Evolutionary conservation across 2,113 vertebrate species (phyloP), one percentile per base, ranked within the genome.

Genomic region (Circaetus gallicus): DNA sequence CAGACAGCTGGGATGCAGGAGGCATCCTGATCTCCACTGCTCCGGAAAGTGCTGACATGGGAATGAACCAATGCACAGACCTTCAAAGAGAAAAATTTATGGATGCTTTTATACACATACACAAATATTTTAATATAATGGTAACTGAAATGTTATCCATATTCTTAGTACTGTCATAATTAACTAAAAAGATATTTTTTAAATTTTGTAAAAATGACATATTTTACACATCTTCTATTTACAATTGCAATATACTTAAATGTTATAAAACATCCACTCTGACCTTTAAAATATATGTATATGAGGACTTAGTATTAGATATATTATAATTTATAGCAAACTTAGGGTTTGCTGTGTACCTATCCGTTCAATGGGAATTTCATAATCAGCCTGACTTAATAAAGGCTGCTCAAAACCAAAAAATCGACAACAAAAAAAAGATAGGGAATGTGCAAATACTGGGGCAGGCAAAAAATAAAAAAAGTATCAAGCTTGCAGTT

Each of bases 161-260:
- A 99, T 98, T 98, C 98, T 98, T 99, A 98, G 97, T 98, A 97
- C 92, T 95, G 94, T 98, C 97, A 97, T 98, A 98, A 98, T 98
- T 98, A 98, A 98, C 98, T 97, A 98, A 98, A 98, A 97, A 97
- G 63, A 95, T 98, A 98, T 95, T 98, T 98, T 98, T 98, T 98
- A 95, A 98, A 97, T 98, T 98, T 98, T 98, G 97, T 98, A 98
- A 99, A 99, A 99, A 99, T 98, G 98, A 98, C 98, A 97, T 98
- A 99, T 99, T 99, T 99, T 99, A 99, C 99, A 99, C 99, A 99
- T 99, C 99, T 99, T 98, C 98, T 99, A 99, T 99, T 99, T 99
- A 99, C 99, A 99, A 97, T 97, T 97, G 98, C 99, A 99, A 99
- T 99, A 99, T 97, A 98, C 98, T 99, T 98, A 98, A 99, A 99